A percentile compares a stretch with the other conserved stretches of the same genome.
Conservation (phyloP, 2,797 vertebrate species). For the Peromyscus melanophrys region DNA sequence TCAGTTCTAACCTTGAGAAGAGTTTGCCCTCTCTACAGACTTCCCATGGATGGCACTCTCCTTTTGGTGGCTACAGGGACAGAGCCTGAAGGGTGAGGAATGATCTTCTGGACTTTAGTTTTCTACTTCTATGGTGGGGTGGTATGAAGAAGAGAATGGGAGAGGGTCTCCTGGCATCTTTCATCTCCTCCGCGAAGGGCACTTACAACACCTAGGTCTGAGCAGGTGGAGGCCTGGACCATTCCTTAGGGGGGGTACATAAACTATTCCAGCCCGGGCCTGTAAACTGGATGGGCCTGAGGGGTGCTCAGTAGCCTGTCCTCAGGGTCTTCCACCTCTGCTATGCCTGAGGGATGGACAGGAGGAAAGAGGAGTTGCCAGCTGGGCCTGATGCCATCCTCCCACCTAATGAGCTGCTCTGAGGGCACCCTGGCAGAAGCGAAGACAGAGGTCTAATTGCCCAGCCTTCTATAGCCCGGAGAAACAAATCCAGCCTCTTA, state of each 20-base stretch:
- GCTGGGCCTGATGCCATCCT: constrained; percentile 1
- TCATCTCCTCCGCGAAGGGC: not conserved
- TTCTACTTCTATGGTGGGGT: not conserved
- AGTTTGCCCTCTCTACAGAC: not conserved
- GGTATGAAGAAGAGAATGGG: not conserved
- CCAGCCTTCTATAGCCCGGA: constrained; percentile 60
- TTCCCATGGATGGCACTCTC: not conserved
- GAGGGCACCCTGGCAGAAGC: constrained; percentile 43
- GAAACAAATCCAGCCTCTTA: constrained; percentile 79
- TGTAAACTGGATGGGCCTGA: not conserved
- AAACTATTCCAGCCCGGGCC: not conserved
- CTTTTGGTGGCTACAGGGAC: not conserved
- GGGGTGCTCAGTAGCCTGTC: not conserved
- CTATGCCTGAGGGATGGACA: not conserved
- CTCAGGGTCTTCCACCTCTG: not conserved
- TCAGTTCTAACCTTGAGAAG: not conserved
- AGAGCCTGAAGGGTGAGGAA: not conserved
- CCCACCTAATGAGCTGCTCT: constrained; percentile 11
- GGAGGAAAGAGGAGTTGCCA: not conserved
- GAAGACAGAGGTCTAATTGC: constrained; percentile 77
- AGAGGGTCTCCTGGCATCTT: not conserved
- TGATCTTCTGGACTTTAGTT: not conserved
- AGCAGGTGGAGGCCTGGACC: not conserved
- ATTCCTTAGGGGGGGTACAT: not conserved
- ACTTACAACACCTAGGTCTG: not conserved